phyloP scores from a whole-genome alignment of 2,113 vertebrate species.

The Spea multiplicata region DNA sequence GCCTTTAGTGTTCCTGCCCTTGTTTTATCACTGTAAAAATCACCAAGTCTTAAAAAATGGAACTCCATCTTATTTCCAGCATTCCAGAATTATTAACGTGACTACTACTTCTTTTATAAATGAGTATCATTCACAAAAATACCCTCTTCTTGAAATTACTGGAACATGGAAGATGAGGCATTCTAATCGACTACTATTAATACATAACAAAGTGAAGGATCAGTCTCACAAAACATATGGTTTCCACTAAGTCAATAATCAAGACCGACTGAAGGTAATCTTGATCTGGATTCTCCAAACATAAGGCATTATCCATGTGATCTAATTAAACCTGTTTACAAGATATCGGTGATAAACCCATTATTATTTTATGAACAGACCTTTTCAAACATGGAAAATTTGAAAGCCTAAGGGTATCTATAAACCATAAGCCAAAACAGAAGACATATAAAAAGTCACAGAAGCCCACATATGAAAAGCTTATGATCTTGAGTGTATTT shows the following conservation, averaged over 20 bases:
- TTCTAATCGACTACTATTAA: not conserved
- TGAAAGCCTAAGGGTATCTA: too few species aligned
- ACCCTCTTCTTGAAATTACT: not conserved
- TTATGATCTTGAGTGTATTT: too few species aligned
- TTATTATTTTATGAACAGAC: not conserved
- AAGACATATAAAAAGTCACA: too few species aligned
- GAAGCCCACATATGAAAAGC: too few species aligned
- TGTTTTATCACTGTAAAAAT: too few species aligned
- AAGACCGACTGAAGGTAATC: constrained; percentile 16
- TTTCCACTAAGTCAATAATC: constrained; percentile 3
- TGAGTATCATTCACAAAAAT: constrained; percentile 1
- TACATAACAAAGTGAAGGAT: constrained; percentile 1
- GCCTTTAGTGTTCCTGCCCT: too few species aligned
- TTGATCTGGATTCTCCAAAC: not conserved
- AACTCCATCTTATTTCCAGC: not conserved
- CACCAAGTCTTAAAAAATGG: too few species aligned
- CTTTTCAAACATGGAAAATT: not conserved
- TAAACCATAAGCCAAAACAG: too few species aligned
- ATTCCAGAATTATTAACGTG: not conserved
- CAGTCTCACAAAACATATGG: constrained; percentile 20
- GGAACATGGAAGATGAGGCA: constrained; percentile 4
- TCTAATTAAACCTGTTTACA: constrained; percentile 7
- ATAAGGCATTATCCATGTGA: constrained; percentile 19
- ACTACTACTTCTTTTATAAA: not conserved
- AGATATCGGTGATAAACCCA: not conserved